A percentile compares a stretch with the other conserved stretches of the same genome.
These are phyloP conservation scores for Cinara cedri DNA, from an alignment of 2,888 invertebrate species.

Conservation along the genomic window DNA sequence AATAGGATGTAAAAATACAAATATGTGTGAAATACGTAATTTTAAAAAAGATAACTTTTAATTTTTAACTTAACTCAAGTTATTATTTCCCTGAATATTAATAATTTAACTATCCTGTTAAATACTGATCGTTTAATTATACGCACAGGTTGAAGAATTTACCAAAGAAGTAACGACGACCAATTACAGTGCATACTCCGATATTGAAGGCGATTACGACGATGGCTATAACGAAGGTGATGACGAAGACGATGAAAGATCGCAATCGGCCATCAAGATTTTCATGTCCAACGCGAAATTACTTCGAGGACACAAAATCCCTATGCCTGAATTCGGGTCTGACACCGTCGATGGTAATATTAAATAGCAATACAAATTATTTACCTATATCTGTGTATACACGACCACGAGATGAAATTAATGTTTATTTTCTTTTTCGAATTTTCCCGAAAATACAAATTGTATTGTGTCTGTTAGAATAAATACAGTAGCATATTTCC, in stretches of 20 bases:
- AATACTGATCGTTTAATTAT: not conserved
- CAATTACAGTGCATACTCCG: slow-evolving; percentile 61
- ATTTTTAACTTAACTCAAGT: no score
- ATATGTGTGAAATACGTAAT: no score
- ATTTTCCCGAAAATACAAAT: not conserved
- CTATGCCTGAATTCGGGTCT: slow-evolving; percentile 74
- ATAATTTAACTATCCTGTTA: no score
- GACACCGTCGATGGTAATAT: slow-evolving; percentile 68
- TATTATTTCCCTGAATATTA: no score
- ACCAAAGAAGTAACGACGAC: slow-evolving; percentile 65
- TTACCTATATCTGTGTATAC: not conserved
- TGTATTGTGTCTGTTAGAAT: no score
- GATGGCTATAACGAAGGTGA: slow-evolving; percentile 56
- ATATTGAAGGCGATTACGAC: slow-evolving; percentile 54
- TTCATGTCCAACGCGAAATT: slow-evolving; percentile 60
- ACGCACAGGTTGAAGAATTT: slow-evolving; percentile 64
- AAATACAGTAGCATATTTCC: no score
- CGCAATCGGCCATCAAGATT: slow-evolving; percentile 56
- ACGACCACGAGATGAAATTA: not conserved
- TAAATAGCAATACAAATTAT: not conserved
- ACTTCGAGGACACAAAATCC: slow-evolving; percentile 64
- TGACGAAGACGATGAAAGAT: slow-evolving; percentile 43
- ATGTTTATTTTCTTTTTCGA: not conserved
- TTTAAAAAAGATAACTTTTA: no score
- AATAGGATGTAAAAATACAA: no score